Evolutionary conservation across 2,888 invertebrate species (phyloP), one percentile per base, ranked within the genome.

Genomic region (Macaria liturata): DNA sequence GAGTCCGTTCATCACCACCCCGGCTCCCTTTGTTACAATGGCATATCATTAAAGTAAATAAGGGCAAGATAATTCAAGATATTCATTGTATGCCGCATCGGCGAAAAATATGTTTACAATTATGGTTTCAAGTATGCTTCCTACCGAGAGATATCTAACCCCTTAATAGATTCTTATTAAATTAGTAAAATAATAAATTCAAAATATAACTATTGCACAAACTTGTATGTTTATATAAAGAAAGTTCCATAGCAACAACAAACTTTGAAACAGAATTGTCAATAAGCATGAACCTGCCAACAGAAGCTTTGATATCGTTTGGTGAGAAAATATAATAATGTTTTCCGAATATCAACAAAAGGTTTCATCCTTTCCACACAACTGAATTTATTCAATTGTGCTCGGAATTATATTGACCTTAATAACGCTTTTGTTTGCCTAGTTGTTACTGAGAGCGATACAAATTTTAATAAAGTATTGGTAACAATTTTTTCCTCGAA

Each of bases 1-100:
- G 66, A 65, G 72, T 72, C 75, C 70, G 82, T 83, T 68, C 83
- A 83, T 85, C 84, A 81, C 69, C 64, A 71, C 69, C 67, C 67
- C 64, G 56, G 50, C 68, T 63, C 58, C 69, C 67, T 61, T 69
- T 69, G 62, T 65, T 66, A 53, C 49, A 59, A 46, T 67, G 51
- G 62, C 53, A 58, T 54, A 40, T 37, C 9, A 49, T 58, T 58
- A 50, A 42, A 37, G 43, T 45, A 45, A 49, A 46, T 49, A 58
- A 58, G 46, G 53, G 34, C 31, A 49, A 58, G 32, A 0, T 4
- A 49, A 46, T 53, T 6, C 31, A 49, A 58, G 32, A 0, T 4
- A 49, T 49, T 53, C 9, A 49, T 45, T n/a, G 20, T 7, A 6
- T 4, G 30, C 6, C 30, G 7, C 5, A 7, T 4, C 20, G 4